Conservation (phyloP, 2,888 invertebrate species). For the Nymphalis c-album region DNA sequence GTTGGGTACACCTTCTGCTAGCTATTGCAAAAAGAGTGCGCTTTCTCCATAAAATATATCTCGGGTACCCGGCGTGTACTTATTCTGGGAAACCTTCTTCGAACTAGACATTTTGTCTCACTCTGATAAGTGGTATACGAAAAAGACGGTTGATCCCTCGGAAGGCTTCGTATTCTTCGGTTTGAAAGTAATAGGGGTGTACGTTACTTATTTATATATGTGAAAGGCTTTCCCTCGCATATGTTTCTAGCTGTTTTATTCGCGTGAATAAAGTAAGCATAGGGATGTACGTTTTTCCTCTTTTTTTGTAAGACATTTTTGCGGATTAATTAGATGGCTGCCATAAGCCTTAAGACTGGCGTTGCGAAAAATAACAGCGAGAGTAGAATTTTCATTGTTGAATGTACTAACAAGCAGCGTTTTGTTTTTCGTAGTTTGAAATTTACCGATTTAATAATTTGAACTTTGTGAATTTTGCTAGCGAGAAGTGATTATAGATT, state of each 20-base stretch:
- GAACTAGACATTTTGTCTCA: background rate
- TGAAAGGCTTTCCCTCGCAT: conserved; percentile 67
- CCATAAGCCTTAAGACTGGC: conserved; percentile 30
- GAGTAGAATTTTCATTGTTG: conserved; percentile 14
- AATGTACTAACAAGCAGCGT: conserved; percentile 24
- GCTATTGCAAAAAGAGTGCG: conserved; percentile 79
- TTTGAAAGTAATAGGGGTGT: conserved; percentile 34
- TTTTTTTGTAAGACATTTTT: conserved; percentile 36
- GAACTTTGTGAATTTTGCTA: no score
- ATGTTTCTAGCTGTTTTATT: conserved; percentile 74
- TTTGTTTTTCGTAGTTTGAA: conserved; percentile 9
- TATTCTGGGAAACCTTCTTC: conserved; percentile 42
- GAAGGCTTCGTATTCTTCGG: background rate
- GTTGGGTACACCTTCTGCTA: conserved; percentile 75
- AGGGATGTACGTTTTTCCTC: conserved; percentile 46
- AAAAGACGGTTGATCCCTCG: background rate
- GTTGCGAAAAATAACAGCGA: conserved; percentile 1
- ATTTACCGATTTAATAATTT: background rate
- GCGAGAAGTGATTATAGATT: no score
- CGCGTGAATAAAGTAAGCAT: conserved; percentile 65
- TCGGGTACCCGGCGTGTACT: conserved; percentile 45
- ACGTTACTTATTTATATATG: conserved; percentile 69
- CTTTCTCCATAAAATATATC: conserved; percentile 80
- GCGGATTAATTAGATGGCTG: conserved; percentile 37
- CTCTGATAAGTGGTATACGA: background rate